Base-by-base conservation (phyloP, 2,113 vertebrate genomes). In the Bubo scandiacus region DNA sequence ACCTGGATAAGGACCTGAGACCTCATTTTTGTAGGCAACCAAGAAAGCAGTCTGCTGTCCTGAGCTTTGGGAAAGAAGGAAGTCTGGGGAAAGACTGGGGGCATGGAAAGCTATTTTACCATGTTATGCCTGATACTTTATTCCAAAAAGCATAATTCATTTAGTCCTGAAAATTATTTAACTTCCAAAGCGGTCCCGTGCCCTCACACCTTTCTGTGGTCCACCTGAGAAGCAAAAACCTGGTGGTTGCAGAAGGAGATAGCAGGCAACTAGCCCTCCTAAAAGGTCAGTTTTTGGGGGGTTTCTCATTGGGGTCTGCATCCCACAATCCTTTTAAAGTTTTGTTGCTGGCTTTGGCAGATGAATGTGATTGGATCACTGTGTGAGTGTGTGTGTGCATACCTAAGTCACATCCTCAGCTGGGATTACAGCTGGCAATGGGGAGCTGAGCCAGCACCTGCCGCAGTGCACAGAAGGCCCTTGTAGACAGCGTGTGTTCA, bases 361-460 rank as follows among this genome's bases (percentile, higher is more conserved):
- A 36, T 1, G 15, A 29, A 5, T 29, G 7, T 0, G 27, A 6
- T 12, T 1, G 3, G 29, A 67, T 26, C 6, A 2, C 32, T 0
- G 2, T 14, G 84, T 0, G 9, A 47, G 36, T 5, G 32, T 3
- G 3, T 74, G 58, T 91, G 86, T 8, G n/a, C 63, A 40, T 57
- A 74, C 67, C 34, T 2, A 34, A 49, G 34, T 58, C 4, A 0
- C 42, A 12, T 62, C 43, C 32, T 59, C n/a, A 59, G n/a, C 84
- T 77, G 81, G 63, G 65, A 18, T 16, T 7, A 42, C 81, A 90
- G 55, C 57, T 29, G 80, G 51, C 0, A 0, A 26, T 2, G 23
- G 34, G 58, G 55, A 90, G 34, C n/a, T 0, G 10, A 70, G 63
- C 47, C 73, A 57, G 65, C 2, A 0, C 63, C 40, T 6, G 1